Evolutionary conservation across 2,888 invertebrate species (phyloP), one percentile per base, ranked within the genome.

Genomic region (Electrophaes corylata): DNA sequence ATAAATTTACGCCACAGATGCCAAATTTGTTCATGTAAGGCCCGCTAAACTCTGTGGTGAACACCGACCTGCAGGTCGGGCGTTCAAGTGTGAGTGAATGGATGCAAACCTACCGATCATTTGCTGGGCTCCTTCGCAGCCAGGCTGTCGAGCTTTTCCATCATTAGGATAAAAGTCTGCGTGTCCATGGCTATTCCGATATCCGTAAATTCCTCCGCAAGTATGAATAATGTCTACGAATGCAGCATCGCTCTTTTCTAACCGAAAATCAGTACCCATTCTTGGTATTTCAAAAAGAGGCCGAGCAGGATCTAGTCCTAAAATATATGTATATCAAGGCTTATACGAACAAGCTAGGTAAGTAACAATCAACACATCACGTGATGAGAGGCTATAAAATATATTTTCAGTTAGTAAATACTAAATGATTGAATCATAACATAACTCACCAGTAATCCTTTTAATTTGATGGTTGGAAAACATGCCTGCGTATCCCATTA

Each of bases 161-260:
- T 93, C 93, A 75, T 96, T 96, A 0, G 96, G 96, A 83, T 95
- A 96, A 75, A 95, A 96, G 79, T 96, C 96, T 0, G 86, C 94
- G 73, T 95, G 93, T 0, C 96, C 96, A 14, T 95, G 88, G 3
- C 95, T 91, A 23, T 76, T 69, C n/a, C 74, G 70, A 64, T 94
- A 93, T 0, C 96, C 96, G 31, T 94, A 86, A 40, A 93, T 85
- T 0, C 95, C 96, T 0, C 93, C 94, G 67, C 94, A 94, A 0
- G 95, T 95, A 72, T 96, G 96, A 48, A 96, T 94, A 0, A 96
- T 93, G 74, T 96, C 96, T 0, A 95, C 96, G 71, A 95, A 96
- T 18, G 90, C 81, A 0, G 96, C 96, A 75, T 96, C 96, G 2
- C 86, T 92, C 26, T 83, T 82, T 65, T 95, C 95, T 44, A 96